Evolutionary conservation across 1,140 invertebrate species (phyloP).

Genomic region (Bombus pascuorum): DNA sequence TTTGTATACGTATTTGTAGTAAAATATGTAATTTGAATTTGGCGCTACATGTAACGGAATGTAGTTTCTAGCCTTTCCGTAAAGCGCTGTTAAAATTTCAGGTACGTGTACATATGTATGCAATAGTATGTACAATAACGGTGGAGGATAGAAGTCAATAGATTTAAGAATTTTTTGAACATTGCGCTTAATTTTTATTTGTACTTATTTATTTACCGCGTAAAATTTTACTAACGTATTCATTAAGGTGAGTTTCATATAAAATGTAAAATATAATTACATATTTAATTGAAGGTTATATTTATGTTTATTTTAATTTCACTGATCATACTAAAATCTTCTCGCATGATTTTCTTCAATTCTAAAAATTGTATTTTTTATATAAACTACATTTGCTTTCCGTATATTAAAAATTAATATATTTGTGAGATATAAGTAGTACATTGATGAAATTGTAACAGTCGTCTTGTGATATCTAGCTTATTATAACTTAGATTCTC

Average conservation of each 20-base stretch:
- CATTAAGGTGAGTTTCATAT: conserved; percentile 14
- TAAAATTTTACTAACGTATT: conserved; percentile 1
- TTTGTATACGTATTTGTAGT: neutral
- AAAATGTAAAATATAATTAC: neutral
- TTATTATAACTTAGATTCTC: conserved; percentile 22
- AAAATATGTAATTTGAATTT: neutral
- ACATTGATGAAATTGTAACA: conserved; percentile 1
- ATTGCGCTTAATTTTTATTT: conserved; percentile 28
- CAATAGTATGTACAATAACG: no score
- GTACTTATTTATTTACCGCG: conserved; percentile 19
- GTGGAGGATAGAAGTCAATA: neutral
- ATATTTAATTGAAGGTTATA: conserved; percentile 16
- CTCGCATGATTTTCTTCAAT: neutral
- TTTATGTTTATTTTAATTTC: neutral
- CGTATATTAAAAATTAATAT: neutral
- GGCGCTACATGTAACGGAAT: neutral
- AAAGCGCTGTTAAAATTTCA: neutral
- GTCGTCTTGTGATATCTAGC: neutral
- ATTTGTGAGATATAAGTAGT: neutral
- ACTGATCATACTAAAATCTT: neutral
- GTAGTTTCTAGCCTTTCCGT: neutral
- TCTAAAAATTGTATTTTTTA: neutral
- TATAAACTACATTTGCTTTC: neutral
- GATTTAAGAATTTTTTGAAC: conserved; percentile 4
- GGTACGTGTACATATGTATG: neutral